phyloP scores from a whole-genome alignment of 2,113 vertebrate species.

The Ailurus styani region DNA sequence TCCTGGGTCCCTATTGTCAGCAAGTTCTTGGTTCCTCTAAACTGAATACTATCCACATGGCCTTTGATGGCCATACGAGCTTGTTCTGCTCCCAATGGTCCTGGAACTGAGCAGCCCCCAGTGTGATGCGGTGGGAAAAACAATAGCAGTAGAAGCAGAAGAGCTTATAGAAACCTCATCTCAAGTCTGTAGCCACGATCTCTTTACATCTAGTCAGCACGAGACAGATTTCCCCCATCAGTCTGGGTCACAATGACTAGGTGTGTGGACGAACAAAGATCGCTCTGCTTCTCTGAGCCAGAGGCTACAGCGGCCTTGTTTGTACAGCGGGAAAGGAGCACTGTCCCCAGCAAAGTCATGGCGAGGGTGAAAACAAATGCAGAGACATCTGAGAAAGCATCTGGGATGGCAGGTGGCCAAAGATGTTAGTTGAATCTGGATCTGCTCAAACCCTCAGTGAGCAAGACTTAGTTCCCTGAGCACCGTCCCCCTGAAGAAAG shows the following conservation, averaged over 20 bases:
- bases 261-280: rapidly evolving
- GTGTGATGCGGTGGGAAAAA: neutral
- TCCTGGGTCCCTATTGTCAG: neutral
- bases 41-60: neutral
- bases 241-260: neutral
- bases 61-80: neutral
- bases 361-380: neutral
- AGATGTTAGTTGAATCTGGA: neutral
- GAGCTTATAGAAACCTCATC: neutral
- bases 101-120: neutral
- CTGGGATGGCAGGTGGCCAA: neutral
- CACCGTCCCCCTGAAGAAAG: neutral
- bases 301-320: rapidly evolving
- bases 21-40: neutral
- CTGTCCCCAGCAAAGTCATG: neutral
- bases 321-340: neutral
- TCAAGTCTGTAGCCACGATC: neutral
- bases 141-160: neutral
- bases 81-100: neutral
- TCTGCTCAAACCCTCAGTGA: neutral
- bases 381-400: neutral
- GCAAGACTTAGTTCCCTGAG: neutral
- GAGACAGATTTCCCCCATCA: neutral
- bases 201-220: neutral
- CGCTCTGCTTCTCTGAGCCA: neutral